phyloP scores from a whole-genome alignment of 2,113 vertebrate genomes.

The Corythornis madagascariensis region DNA sequence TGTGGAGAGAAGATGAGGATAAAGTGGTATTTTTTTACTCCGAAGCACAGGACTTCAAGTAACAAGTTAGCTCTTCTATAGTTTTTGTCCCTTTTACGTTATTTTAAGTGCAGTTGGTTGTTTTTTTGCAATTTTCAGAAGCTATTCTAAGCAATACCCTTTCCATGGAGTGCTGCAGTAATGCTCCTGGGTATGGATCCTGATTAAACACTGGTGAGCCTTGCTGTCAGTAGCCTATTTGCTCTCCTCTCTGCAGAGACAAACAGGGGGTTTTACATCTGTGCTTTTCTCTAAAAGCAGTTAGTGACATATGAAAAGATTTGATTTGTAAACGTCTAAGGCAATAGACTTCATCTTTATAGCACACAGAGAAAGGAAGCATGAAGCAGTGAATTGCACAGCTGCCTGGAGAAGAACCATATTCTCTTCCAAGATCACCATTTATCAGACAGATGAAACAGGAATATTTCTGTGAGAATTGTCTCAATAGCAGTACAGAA shows the following conservation, averaged over 20 bases:
- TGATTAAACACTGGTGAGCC: not conserved
- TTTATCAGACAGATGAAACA: slow-evolving; percentile 32
- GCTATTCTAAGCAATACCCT: not conserved
- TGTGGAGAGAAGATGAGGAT: not conserved
- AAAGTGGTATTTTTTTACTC: not conserved
- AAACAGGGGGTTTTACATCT: not conserved
- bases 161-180: not conserved
- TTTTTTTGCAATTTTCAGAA: not conserved
- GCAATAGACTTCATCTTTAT: slow-evolving; percentile 37
- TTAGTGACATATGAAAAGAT: slow-evolving; percentile 43
- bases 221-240: not conserved
- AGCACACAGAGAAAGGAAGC: not conserved
- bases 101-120: not conserved
- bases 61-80: not conserved
- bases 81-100: not conserved
- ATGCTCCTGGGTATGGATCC: not conserved
- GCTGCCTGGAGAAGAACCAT: slow-evolving; percentile 36
- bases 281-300: slow-evolving; percentile 16
- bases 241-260: not conserved
- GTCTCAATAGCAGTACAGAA: not conserved
- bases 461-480: slow-evolving; percentile 21
- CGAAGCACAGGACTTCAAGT: not conserved
- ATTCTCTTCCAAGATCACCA: not conserved
- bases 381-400: slow-evolving; percentile 18
- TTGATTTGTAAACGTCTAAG: slow-evolving; percentile 54